Percentiles rank a stretch among this genome's conserved stretches.
These are phyloP conservation scores for Coenonympha glycerion DNA, from an alignment of 2,888 invertebrate species.

Conservation along the genomic window DNA sequence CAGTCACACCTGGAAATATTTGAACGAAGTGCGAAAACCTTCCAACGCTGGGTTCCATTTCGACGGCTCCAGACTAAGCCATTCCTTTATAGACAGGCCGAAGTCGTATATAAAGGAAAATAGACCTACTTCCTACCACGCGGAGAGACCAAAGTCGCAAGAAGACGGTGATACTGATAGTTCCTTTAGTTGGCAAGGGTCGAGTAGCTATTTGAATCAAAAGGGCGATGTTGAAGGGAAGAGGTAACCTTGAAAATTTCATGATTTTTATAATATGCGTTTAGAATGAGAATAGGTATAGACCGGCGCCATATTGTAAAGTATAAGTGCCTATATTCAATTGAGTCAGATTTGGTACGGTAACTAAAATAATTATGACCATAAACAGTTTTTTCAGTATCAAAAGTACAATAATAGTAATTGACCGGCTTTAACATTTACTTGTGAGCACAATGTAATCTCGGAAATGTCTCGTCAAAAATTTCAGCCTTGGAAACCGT, in stretches of 20 bases:
- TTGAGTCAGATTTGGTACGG: too few relatives aligned
- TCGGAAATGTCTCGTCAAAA: too few relatives aligned
- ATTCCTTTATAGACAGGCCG: slow-evolving; percentile 43
- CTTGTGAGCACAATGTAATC: too few relatives aligned
- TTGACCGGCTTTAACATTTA: too few relatives aligned
- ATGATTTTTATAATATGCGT: too few relatives aligned
- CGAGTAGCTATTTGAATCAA: slow-evolving; percentile 40
- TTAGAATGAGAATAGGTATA: too few relatives aligned
- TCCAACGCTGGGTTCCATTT: slow-evolving; percentile 66
- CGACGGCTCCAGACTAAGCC: slow-evolving; percentile 52
- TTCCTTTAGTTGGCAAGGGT: slow-evolving; percentile 67
- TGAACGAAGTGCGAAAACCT: slow-evolving; percentile 62
- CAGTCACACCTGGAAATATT: slow-evolving; percentile 69
- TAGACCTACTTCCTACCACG: slow-evolving; percentile 37
- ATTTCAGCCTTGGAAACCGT: too few relatives aligned
- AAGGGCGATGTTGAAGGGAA: slow-evolving; percentile 1
- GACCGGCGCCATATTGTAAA: too few relatives aligned
- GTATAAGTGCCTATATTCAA: too few relatives aligned
- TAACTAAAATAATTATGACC: too few relatives aligned
- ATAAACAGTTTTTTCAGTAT: too few relatives aligned
- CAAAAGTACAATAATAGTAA: too few relatives aligned
- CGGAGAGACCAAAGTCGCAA: slow-evolving; percentile 36
- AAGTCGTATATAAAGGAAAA: slow-evolving; percentile 38
- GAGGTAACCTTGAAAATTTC: not conserved
- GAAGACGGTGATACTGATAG: slow-evolving; percentile 66